Base-by-base conservation (phyloP, 64 coral and sea anemone genomes). In the Montipora foliosa region DNA sequence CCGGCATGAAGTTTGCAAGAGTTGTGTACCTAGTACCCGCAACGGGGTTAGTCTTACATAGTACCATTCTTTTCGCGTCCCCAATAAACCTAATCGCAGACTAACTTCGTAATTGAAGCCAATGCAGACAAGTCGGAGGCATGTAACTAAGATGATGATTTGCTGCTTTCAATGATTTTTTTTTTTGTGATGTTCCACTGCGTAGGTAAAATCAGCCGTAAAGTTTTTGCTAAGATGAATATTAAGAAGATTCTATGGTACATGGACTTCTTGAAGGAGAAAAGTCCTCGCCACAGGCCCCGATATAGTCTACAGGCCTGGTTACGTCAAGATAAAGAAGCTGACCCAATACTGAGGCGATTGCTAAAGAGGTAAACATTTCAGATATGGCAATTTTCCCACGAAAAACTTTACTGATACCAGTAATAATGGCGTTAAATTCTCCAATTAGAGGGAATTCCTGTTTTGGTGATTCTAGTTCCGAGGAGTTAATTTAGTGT, bases 261-360 rank as follows among this genome's bases (percentile, higher is more conserved):
- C 44, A 47, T 97, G 55, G 93, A 94, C 75, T 97, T 94, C 79
- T 55, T 97, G 89, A 97, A 97, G 60, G 47, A 73, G 21, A 97
- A 97, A 70, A 93, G 94, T 62, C 95, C 95, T 48, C 92, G 89
- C 1, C 91, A 97, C 59, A 83, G 95, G 48, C 68, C 95, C 1
- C 92, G 95, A 0, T 97, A 82, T 49, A 97, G 95, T 49, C 75
- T 94, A 24, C 95, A 97, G 79, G 89, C 95, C 29, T 97, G 95
- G 95, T 76, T 97, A 81, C 89, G 84, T 22, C 95, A 97, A 44
- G 94, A 97, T 73, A 92, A 74, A 47, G 92, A 82, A 50, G 87
- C 95, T 0, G 93, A 94, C 59, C 95, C 89, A 16, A 61, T 95
- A 6, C 79, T 97, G 15, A 83, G 90, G 73, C 75, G 68, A 2